Evolutionary conservation across 2,113 vertebrate species (phyloP).

Genomic region (Cephalopterus ornatus): DNA sequence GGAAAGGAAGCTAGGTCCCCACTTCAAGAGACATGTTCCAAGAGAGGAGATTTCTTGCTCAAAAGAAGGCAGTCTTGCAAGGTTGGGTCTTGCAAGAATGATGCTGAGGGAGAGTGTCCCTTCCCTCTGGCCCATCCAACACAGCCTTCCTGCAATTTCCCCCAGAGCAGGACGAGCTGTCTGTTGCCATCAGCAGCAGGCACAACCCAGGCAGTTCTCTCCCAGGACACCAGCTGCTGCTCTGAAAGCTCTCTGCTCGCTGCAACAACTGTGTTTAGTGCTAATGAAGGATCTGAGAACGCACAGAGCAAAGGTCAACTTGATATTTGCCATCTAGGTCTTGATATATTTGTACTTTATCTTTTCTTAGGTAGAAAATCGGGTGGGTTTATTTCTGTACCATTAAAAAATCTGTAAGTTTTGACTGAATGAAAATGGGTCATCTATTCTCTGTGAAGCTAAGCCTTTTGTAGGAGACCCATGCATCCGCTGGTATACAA

Average conservation of each 20-base stretch:
- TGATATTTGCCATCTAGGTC: not conserved
- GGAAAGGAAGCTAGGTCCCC: not conserved
- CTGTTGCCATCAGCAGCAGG: not conserved
- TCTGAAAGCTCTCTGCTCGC: not conserved
- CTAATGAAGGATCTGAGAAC: not conserved
- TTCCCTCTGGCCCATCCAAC: fast-evolving
- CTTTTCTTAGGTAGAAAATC: not conserved
- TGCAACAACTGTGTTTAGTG: not conserved
- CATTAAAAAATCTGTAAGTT: not conserved
- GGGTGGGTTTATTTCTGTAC: not conserved
- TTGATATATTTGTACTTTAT: not conserved
- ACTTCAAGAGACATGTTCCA: not conserved
- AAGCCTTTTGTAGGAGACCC: not conserved
- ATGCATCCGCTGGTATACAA: not conserved
- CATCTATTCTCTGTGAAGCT: not conserved
- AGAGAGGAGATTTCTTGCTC: not conserved
- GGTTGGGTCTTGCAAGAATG: not conserved
- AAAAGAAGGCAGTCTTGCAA: not conserved
- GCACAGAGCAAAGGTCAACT: not conserved
- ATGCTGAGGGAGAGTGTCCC: not conserved
- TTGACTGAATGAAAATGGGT: not conserved
- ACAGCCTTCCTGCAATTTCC: not conserved
- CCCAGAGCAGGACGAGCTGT: not conserved
- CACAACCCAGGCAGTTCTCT: not conserved
- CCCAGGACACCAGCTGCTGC: not conserved